Evolutionary conservation across 2,888 invertebrate species (phyloP).

Genomic region (Dendrolimus pini): DNA sequence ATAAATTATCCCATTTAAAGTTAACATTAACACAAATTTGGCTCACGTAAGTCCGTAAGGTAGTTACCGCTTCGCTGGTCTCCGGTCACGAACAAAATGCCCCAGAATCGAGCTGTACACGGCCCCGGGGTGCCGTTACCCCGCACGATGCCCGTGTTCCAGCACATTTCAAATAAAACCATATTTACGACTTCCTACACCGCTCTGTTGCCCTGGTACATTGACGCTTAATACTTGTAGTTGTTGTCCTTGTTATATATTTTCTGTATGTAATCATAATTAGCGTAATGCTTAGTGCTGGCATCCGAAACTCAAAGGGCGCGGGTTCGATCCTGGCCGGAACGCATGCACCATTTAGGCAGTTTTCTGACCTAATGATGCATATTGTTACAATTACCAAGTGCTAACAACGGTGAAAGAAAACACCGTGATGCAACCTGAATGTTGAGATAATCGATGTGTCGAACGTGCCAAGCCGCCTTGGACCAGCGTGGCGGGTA

Average conservation of each 20-base stretch:
- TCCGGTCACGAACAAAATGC: conserved; percentile 39
- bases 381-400: too few species aligned
- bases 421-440: too few species aligned
- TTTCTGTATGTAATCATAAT: background rate
- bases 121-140: conserved; percentile 49
- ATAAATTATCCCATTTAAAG: background rate
- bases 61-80: conserved; percentile 11
- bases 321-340: too few species aligned
- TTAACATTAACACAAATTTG: background rate
- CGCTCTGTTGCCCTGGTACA: conserved; percentile 27
- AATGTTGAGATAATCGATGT: too few species aligned
- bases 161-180: conserved; percentile 53
- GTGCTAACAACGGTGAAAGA: too few species aligned
- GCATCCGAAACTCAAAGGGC: too few species aligned
- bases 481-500: too few species aligned
- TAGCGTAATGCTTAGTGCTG: too few species aligned
- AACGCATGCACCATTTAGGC: too few species aligned
- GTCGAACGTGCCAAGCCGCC: too few species aligned
- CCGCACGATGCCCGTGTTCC: conserved; percentile 41
- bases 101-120: conserved; percentile 34
- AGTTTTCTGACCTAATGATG: too few species aligned
- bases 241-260: background rate
- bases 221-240: background rate
- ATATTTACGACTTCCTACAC: conserved; percentile 53
- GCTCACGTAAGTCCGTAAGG: background rate